Percentiles rank a stretch among this genome's conserved stretches.
Conservation (phyloP, 2,113 vertebrate species). For the Jaculus jaculus region DNA sequence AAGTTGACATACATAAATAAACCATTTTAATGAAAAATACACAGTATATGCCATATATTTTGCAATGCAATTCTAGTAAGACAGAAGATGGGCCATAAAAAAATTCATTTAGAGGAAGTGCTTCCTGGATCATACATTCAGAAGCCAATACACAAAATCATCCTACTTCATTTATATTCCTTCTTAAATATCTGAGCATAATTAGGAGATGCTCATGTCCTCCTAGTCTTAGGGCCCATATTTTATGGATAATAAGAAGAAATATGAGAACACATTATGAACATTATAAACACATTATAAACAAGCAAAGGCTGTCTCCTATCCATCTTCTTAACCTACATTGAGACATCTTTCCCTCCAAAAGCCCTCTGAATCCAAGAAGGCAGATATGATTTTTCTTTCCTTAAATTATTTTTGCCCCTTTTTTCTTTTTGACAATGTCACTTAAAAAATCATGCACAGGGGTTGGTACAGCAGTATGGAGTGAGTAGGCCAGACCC, state of each 20-base stretch:
- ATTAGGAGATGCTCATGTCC: background rate
- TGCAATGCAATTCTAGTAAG: background rate
- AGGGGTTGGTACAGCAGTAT: too few relatives aligned
- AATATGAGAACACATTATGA: background rate
- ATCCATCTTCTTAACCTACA: background rate
- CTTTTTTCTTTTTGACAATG: background rate
- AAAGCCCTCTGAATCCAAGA: background rate
- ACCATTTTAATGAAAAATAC: too few relatives aligned
- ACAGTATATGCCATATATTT: background rate
- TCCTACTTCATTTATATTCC: background rate
- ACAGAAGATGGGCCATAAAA: background rate
- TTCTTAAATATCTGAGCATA: background rate
- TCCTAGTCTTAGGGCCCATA: background rate
- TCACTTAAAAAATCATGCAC: background rate
- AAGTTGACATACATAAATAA: too few relatives aligned
- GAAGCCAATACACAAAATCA: background rate
- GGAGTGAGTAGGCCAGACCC: too few relatives aligned
- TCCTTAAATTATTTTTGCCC: background rate
- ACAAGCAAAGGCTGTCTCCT: background rate
- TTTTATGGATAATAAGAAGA: background rate
- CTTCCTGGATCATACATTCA: background rate
- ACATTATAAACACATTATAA: background rate
- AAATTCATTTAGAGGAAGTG: background rate
- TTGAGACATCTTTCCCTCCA: background rate
- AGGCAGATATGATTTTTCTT: background rate